Evolutionary conservation across 1,140 invertebrate genomes (phyloP), one percentile per base, ranked within the genome.

Genomic region (Drosophila sp.): DNA sequence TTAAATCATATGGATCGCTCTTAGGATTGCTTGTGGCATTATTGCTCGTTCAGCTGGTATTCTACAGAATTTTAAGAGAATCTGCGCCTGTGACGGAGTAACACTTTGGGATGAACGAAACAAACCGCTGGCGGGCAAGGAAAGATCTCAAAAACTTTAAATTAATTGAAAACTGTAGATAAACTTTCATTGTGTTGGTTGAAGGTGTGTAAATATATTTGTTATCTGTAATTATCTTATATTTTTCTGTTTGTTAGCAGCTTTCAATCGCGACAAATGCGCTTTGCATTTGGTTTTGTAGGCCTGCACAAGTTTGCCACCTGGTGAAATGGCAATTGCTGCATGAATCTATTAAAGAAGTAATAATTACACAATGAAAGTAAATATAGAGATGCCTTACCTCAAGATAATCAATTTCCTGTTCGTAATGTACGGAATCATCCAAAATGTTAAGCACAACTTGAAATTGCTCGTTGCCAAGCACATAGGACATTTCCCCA

Each of bases 21-120:
- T 67, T 80, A 96, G 95, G 65, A 83, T 96, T 50, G 94, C 94
- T 1, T 96, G 96, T 92, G 96, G 96, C 1, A 95, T 97, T n/a
- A 96, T 97, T 65, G 96, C 96, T 0, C 93, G 96, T 57, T 96
- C 96, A 16, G 95, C 96, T 18, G 96, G 96, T 25, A 91, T 97
- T n/a, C 95, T 96, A 91, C 93, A 97, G 89, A 97, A 97, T 90
- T 93, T 94, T 4, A 97, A 97, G 91, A 93, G 94, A n/a, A 95
- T 97, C 64, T 97, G 96, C 92, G 94, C 95, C 8, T 97, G 96
- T 93, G 96, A 96, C 93, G 96, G 96, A 1, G 93, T 95, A 0
- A 94, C 95, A 0, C 93, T 97, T 27, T 97, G 96, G 96, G 95
- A 97, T 89, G 96, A 97, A 81, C 87, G 93, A n/a, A 92, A 94